Evolutionary conservation across 2,888 invertebrate species (phyloP).

Genomic region (Myopa tessellatipennis): DNA sequence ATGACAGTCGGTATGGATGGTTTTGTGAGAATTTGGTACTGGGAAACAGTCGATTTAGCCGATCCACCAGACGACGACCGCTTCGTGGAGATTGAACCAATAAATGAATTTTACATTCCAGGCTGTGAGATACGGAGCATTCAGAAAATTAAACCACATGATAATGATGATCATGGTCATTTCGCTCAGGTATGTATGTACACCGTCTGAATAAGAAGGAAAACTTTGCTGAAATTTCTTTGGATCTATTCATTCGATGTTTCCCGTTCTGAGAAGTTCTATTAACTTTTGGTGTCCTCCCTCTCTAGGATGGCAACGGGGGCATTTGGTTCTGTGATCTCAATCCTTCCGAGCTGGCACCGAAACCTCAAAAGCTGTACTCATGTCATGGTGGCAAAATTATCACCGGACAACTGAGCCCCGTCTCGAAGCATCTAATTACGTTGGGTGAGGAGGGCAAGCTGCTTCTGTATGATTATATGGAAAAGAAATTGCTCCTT

Average conservation of each 20-base stretch:
- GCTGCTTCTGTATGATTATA: constrained; percentile 79
- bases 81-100: constrained; percentile 85
- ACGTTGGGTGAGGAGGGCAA: constrained; percentile 81
- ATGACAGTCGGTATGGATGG: constrained; percentile 77
- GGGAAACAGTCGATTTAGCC: constrained; percentile 89
- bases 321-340: constrained; percentile 83
- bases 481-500: constrained; percentile 72
- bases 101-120: constrained; percentile 80
- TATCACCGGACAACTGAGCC: constrained; percentile 76
- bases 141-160: constrained; percentile 63
- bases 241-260: too few species aligned
- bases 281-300: background rate
- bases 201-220: background rate
- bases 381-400: constrained; percentile 83
- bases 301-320: constrained; percentile 82
- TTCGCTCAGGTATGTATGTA: constrained; percentile 83
- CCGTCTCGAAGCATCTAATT: constrained; percentile 77
- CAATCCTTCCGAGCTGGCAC: constrained; percentile 69
- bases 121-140: constrained; percentile 62
- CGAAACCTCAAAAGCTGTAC: constrained; percentile 70
- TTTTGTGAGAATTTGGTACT: constrained; percentile 86
- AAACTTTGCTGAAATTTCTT: too few species aligned
- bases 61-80: constrained; percentile 85
- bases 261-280: too few species aligned
- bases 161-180: constrained; percentile 70